Base-by-base conservation (phyloP, 1,140 invertebrate genomes). In the Ephestia elutella region DNA sequence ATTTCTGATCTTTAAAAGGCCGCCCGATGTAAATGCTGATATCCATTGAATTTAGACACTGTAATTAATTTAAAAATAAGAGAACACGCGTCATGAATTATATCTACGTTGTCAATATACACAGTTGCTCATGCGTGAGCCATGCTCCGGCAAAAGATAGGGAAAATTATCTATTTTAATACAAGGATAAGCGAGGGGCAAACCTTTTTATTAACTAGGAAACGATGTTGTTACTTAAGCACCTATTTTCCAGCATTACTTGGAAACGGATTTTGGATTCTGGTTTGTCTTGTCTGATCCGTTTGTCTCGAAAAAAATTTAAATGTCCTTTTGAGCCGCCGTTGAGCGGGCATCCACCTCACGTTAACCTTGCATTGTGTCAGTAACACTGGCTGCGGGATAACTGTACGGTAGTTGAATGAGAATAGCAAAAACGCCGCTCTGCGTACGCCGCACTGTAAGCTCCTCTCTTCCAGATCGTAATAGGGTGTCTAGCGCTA, bases 291-390 rank as follows among this genome's bases (percentile, higher is more conserved):
- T 70, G 62, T 68, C 73, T 71, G 71, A 76, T 78, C 61, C 54
- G 65, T 68, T 70, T 55, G 65, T 63, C 54, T 70, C 65, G 71
- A 75, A 77, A 74, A 73, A 32, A 78, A 72, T 63, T 62, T 77
- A 77, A 80, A 75, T 82, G 75, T 81, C 76, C 76, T 78, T 83
- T 75, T 73, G 79, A 77, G 70, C 64, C 63, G 63, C 70, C 71
- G 69, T 69, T 72, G 73, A 59, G 71, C 75, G 79, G 82, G 71
- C 82, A 68, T 83, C 74, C 66, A 86, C 83, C 81, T 80, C 71
- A 60, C 57, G 69, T 70, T 85, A 85, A 78, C 84, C 81, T 87
- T 87, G 82, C 75, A 78, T 75, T 82, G 81, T 86, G 84, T 83
- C 82, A 87, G 78, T 84, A 80, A 82, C 84, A 86, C 75, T 77